Percentiles rank a stretch among this genome's conserved stretches.
phyloP scores from a whole-genome alignment of 92 coral and sea anemone genomes.

The Isaurus tuberculatus region DNA sequence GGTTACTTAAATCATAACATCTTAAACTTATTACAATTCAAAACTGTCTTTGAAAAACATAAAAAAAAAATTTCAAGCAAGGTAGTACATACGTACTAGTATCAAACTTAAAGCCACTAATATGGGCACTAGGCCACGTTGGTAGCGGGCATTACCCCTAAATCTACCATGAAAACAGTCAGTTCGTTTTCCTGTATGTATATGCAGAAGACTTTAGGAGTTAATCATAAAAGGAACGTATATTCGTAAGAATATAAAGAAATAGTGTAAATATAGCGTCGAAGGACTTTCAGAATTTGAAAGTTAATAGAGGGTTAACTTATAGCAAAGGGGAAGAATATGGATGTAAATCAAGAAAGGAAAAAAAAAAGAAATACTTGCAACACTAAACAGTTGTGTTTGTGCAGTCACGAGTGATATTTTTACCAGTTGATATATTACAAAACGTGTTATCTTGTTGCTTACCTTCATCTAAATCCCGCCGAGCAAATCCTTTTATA shows the following conservation, averaged over 20 bases:
- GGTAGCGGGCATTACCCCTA: too few relatives aligned
- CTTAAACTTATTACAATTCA: neutral
- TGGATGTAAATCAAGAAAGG: neutral
- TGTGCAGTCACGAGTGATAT: neutral
- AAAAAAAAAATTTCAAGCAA: too few relatives aligned
- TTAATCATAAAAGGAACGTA: too few relatives aligned
- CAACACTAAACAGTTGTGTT: neutral
- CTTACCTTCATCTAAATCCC: neutral
- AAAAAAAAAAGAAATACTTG: neutral
- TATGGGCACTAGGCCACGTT: too few relatives aligned
- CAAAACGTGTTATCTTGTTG: neutral
- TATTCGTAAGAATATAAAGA: too few relatives aligned
- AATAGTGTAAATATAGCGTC: too few relatives aligned
- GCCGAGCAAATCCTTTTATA: slow-evolving; percentile 16
- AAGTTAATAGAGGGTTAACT: slow-evolving; percentile 7
- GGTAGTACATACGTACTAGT: too few relatives aligned
- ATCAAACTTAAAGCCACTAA: too few relatives aligned
- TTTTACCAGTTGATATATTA: neutral
- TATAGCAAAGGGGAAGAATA: neutral
- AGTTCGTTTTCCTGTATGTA: neutral
- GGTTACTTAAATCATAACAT: neutral
- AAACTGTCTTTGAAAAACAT: neutral
- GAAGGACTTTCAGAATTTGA: neutral
- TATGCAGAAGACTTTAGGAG: neutral
- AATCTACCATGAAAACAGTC: too few relatives aligned